Conservation (phyloP, 1,140 invertebrate species). For the Lycorma delicatula region DNA sequence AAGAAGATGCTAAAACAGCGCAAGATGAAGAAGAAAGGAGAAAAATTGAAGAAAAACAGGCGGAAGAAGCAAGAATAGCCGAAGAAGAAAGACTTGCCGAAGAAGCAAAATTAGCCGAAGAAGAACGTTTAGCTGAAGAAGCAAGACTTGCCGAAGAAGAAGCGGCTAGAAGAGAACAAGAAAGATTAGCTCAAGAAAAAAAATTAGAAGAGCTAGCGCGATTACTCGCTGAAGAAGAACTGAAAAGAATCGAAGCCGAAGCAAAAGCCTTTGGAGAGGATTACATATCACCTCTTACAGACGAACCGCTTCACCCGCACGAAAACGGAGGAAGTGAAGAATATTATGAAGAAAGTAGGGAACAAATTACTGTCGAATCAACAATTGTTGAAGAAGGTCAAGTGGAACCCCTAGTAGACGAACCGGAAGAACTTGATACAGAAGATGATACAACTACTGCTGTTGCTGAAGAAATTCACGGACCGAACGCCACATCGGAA, state of each 20-base stretch:
- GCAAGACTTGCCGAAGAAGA: neutral
- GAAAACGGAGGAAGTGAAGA: too few species aligned
- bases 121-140: slow-evolving; percentile 6
- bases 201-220: neutral
- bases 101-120: slow-evolving; percentile 11
- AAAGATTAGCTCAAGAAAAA: slow-evolving; percentile 3
- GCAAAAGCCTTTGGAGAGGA: neutral
- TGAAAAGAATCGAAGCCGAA: neutral
- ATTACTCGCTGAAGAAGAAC: neutral
- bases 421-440: neutral
- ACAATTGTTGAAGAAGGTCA: neutral
- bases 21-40: slow-evolving; percentile 4
- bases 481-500: neutral
- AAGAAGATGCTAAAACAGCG: slow-evolving; percentile 3
- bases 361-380: neutral
- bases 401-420: neutral
- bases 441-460: neutral
- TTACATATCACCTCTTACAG: neutral
- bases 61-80: slow-evolving; percentile 12
- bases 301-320: too few species aligned
- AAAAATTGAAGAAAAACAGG: slow-evolving; percentile 3
- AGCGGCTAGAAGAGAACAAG: neutral
- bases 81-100: slow-evolving; percentile 16
- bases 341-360: neutral
- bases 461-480: neutral